Evolutionary conservation across 2,888 invertebrate species (phyloP).

Genomic region (Himalopsyche anomala): DNA sequence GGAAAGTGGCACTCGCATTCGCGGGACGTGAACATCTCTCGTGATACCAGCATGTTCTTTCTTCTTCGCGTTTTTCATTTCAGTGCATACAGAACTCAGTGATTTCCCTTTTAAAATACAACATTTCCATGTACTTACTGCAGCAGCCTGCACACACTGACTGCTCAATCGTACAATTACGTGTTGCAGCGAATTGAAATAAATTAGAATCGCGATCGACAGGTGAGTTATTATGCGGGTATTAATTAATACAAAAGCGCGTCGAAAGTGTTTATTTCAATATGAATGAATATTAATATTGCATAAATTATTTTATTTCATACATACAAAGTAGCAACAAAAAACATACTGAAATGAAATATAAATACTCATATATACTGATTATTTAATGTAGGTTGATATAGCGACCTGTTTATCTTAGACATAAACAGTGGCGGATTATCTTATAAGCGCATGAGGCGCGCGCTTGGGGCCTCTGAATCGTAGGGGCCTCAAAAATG

Average conservation of each 20-base stretch:
- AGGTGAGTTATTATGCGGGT: background rate
- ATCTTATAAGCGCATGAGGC: too few species aligned
- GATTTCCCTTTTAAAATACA: constrained; percentile 28
- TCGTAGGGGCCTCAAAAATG: too few species aligned
- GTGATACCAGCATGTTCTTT: constrained; percentile 16
- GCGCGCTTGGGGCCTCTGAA: too few species aligned
- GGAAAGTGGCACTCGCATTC: constrained; percentile 23
- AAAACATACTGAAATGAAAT: too few species aligned
- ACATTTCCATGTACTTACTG: background rate
- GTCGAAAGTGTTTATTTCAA: constrained; percentile 18
- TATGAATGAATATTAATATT: background rate
- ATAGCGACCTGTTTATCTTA: too few species aligned
- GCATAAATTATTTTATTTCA: too few species aligned
- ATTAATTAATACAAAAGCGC: background rate
- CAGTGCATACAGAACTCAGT: background rate
- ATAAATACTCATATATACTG: too few species aligned
- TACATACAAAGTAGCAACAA: too few species aligned
- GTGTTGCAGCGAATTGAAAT: constrained; percentile 8
- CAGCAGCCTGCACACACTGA: background rate
- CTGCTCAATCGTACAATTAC: constrained; percentile 8
- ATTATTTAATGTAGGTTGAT: too few species aligned
- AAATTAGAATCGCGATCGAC: constrained; percentile 6
- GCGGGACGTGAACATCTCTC: constrained; percentile 14
- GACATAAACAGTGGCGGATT: too few species aligned
- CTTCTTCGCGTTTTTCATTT: constrained; percentile 29